Conservation (phyloP, 92 coral and sea anemone genomes). For the Umimayanthus chanpuru region DNA sequence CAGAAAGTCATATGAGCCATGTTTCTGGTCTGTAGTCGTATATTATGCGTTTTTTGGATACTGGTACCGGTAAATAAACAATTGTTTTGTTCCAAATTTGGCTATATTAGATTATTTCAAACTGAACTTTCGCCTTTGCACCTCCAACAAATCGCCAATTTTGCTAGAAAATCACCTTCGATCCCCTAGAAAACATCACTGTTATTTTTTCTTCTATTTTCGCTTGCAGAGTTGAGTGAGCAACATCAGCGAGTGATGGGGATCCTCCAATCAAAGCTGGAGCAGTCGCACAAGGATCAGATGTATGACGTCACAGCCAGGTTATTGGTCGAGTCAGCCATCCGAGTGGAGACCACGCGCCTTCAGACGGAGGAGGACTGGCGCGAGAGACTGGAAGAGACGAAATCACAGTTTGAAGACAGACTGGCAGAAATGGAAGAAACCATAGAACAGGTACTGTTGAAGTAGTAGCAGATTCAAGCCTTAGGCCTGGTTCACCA, state of each 20-base stretch:
- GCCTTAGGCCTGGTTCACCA: neutral
- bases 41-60: too few species aligned
- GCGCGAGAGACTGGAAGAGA: conserved; percentile 69
- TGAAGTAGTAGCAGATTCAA: neutral
- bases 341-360: conserved; percentile 85
- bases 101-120: too few species aligned
- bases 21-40: too few species aligned
- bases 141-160: too few species aligned
- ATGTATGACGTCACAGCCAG: conserved; percentile 86
- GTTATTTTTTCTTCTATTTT: neutral
- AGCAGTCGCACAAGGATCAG: conserved; percentile 87
- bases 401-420: conserved; percentile 58
- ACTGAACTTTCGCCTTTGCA: too few species aligned
- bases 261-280: conserved; percentile 79
- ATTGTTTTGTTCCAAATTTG: neutral
- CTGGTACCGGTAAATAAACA: neutral
- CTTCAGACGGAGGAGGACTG: conserved; percentile 88
- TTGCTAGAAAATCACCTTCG: neutral
- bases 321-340: conserved; percentile 85
- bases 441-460: conserved; percentile 52
- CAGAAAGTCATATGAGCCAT: too few species aligned
- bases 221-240: conserved; percentile 68
- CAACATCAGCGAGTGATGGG: conserved; percentile 87
- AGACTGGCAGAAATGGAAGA: conserved; percentile 60
- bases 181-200: neutral